Percentiles rank a stretch among this genome's conserved stretches.
Conservation (phyloP, 1,140 invertebrate species). For the Ceratitis capitata region DNA sequence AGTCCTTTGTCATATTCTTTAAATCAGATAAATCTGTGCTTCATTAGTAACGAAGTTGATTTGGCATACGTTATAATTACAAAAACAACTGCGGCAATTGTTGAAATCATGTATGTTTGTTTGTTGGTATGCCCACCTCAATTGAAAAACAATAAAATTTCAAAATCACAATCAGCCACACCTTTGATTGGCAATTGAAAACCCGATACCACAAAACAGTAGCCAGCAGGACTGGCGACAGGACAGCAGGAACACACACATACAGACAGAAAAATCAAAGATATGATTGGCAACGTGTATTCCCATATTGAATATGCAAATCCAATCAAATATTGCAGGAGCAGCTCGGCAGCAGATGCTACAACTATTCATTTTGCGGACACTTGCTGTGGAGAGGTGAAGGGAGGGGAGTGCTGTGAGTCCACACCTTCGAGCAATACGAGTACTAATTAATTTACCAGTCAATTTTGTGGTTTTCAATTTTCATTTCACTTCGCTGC, state of each 20-base stretch:
- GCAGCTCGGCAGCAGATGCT: background rate
- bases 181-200: constrained; percentile 4
- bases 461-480: constrained; percentile 36
- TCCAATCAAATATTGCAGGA: constrained; percentile 16
- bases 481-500: constrained; percentile 1
- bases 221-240: background rate
- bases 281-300: background rate
- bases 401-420: background rate
- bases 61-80: background rate
- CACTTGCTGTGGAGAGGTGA: background rate
- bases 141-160: background rate
- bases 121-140: too few relatives aligned
- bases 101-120: too few relatives aligned
- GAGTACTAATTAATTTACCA: constrained; percentile 29
- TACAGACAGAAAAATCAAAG: too few relatives aligned
- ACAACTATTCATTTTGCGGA: background rate
- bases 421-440: background rate
- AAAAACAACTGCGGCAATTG: background rate
- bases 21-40: background rate
- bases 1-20: too few relatives aligned
- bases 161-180: constrained; percentile 11
- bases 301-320: constrained; percentile 28
- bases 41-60: background rate
- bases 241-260: background rate
- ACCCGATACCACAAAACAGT: background rate